Evolutionary conservation across 2,113 vertebrate species (phyloP), one percentile per base, ranked within the genome.

Genomic region (Misgurnus anguillicaudatus): DNA sequence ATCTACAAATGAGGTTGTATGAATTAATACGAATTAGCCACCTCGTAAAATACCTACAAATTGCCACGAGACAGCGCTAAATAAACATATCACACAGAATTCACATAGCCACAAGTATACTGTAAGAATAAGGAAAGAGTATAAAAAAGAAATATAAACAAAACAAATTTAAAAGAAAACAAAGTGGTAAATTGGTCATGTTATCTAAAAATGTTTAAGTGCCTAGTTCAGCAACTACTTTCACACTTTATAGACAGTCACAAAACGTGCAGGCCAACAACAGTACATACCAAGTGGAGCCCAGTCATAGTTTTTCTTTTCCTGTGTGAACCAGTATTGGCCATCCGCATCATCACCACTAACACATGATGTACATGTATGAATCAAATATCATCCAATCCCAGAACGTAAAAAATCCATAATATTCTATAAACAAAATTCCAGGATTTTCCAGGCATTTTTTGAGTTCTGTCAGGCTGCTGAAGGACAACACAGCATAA

Each of bases 81-180:
- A 31, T 31, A 31, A 31, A 31, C 24, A 31, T 31, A 31, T 31
- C 24, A 17, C 21, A 17, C 17, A 51, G 5, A 63, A 41, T 53
- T 70, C 11, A 71, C 48, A 39, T 62, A 61, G 8, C 5, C 57
- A 66, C 13, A 51, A n/a, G n/a, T n/a, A n/a, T n/a, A n/a, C n/a
- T 21, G 24, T 45, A 51, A 10, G 17, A 39, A 85, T 75, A 68
- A 74, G 51, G 80, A 85, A 51, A 63, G 48, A 41, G 17, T 47
- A 77, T 81, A 38, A 63, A 8, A 61, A 48, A 72, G 77, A 8
- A 39, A 17, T 62, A n/a, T 47, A 6, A 31, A 38, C 5, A 10
- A 19, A 36, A 24, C 9, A 14, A 1, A 4, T 6, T n/a, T 19
- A 19, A 63, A 41, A 11, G 7, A 19, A n/a, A 65, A 60, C 16